Percentiles rank a stretch among this genome's conserved stretches.
Conservation (phyloP, 2,797 vertebrate genomes). For the Sebastes oblongus region DNA sequence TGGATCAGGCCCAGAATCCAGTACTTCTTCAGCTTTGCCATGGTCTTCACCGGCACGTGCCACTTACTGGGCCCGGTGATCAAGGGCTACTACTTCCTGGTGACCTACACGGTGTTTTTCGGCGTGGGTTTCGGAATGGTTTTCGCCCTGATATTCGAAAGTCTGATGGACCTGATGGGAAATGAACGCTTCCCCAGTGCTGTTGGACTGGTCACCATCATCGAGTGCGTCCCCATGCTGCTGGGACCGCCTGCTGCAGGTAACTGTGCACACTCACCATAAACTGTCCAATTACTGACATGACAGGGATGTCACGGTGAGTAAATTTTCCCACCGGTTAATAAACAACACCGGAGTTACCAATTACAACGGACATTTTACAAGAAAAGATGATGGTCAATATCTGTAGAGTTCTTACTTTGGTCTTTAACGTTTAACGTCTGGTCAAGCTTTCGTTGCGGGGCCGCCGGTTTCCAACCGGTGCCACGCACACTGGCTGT, state of each 20-base stretch:
- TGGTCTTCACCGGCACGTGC: constrained; percentile 81
- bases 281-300: fast-evolving
- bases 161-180: constrained; percentile 87
- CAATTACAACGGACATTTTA: too few species aligned
- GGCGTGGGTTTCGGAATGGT: constrained; percentile 85
- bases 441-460: too few species aligned
- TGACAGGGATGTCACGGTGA: too few species aligned
- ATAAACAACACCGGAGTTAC: too few species aligned
- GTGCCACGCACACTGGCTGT: fast-evolving
- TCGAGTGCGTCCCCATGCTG: constrained; percentile 84
- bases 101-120: constrained; percentile 76
- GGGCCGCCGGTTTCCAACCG: too few species aligned
- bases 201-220: constrained; percentile 86
- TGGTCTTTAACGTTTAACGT: too few species aligned
- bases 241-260: constrained; percentile 87
- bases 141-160: constrained; percentile 87
- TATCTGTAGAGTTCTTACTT: too few species aligned
- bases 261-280: constrained; percentile 50
- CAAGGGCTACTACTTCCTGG: constrained; percentile 71
- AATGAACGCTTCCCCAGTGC: constrained; percentile 81
- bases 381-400: too few species aligned
- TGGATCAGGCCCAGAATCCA: constrained; percentile 84
- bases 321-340: too few species aligned
- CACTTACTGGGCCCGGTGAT: constrained; percentile 87
- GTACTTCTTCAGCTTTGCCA: constrained; percentile 85